Evolutionary conservation across 2,888 invertebrate species (phyloP).

Genomic region (Drosophila mimica): DNA sequence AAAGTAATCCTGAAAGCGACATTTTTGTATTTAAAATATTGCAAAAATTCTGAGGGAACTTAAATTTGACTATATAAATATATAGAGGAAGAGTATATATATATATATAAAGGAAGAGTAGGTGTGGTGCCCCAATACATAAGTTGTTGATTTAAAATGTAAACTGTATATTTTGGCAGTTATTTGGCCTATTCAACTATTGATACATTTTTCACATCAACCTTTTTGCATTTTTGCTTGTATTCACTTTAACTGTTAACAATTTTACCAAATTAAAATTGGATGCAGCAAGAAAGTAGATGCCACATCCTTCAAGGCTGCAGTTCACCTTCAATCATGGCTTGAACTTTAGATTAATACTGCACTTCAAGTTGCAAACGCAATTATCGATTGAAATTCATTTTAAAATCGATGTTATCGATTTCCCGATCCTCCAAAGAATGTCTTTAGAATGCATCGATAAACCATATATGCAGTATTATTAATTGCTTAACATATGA

Average conservation of each 20-base stretch:
- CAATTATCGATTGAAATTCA: background rate
- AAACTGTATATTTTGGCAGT: background rate
- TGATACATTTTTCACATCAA: background rate
- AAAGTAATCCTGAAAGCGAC: background rate
- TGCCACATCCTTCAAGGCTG: too few relatives aligned
- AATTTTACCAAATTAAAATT: too few relatives aligned
- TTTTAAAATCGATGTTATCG: background rate
- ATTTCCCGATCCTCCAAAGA: too few relatives aligned
- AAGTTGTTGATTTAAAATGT: background rate
- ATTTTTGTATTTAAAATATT: background rate
- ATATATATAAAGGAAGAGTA: background rate
- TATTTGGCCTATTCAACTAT: background rate
- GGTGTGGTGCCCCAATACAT: background rate
- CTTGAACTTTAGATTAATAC: background rate
- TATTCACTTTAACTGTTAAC: too few relatives aligned
- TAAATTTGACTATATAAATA: too few relatives aligned
- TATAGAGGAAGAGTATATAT: too few relatives aligned
- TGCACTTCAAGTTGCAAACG: background rate
- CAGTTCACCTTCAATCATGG: background rate
- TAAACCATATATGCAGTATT: background rate
- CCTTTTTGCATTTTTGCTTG: too few relatives aligned
- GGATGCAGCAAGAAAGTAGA: too few relatives aligned
- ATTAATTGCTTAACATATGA: constrained; percentile 18
- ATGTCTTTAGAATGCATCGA: too few relatives aligned
- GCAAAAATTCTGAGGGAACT: background rate